A percentile compares a stretch with the other conserved stretches of the same genome.
These are phyloP conservation scores for Brotula barbata DNA, from an alignment of 2,797 vertebrate species.

Conservation along the genomic window DNA sequence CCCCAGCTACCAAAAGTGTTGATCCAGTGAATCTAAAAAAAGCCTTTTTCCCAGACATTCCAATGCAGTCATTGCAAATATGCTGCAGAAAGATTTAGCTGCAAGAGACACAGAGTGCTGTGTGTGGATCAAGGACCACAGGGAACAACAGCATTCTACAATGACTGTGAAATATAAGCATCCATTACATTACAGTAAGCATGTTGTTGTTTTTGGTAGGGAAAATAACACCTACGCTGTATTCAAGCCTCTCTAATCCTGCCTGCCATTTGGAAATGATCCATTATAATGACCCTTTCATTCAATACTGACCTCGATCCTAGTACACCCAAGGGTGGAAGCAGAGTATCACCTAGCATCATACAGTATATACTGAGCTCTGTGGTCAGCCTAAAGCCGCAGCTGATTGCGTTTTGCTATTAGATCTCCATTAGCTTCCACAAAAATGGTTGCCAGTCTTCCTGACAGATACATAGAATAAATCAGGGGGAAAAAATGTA, in stretches of 20 bases:
- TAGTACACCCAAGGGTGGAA: background rate
- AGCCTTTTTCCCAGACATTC: conserved; percentile 75
- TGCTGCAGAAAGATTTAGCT: conserved; percentile 46
- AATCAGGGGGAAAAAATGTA: too few species aligned
- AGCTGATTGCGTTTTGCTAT: conserved; percentile 19
- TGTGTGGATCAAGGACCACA: conserved; percentile 25
- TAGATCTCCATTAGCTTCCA: too few species aligned
- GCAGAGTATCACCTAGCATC: conserved; percentile 7
- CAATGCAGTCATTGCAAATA: conserved; percentile 59
- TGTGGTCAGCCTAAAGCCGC: background rate
- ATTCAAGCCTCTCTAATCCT: conserved; percentile 33
- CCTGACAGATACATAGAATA: too few species aligned
- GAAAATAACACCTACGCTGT: conserved; percentile 20
- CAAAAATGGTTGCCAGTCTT: too few species aligned
- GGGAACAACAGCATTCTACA: conserved; percentile 40
- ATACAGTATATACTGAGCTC: conserved; percentile 7
- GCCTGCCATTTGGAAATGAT: conserved; percentile 23
- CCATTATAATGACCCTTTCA: background rate
- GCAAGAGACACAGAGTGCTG: conserved; percentile 15
- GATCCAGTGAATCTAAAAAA: conserved; percentile 73
- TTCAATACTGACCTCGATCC: background rate
- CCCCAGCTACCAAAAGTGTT: conserved; percentile 53
- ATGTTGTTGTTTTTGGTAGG: conserved; percentile 41
- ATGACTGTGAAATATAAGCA: conserved; percentile 35
- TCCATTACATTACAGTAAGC: conserved; percentile 29